Conservation (phyloP, 2,113 vertebrate genomes). For the Periophthalmodon schlosseri region DNA sequence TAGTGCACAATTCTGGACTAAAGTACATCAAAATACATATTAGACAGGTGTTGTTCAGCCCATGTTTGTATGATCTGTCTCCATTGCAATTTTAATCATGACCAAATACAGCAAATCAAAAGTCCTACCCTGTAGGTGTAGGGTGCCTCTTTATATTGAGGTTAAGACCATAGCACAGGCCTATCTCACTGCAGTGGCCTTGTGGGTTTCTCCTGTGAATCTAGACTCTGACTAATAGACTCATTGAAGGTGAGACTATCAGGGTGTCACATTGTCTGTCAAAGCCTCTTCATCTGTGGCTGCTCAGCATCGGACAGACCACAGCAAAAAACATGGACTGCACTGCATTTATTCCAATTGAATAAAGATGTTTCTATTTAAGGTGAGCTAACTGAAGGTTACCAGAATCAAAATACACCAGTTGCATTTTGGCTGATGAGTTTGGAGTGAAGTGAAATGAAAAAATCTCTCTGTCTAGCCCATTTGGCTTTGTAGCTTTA, state of each 20-base stretch:
- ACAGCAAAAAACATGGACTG: background rate
- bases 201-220: constrained; percentile 16
- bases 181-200: background rate
- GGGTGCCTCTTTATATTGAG: background rate
- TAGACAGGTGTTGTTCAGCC: background rate
- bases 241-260: constrained; percentile 40
- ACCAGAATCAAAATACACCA: background rate
- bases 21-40: no score
- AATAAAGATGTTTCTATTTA: constrained; percentile 14
- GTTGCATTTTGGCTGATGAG: background rate
- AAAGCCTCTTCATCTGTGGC: constrained; percentile 19
- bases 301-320: background rate
- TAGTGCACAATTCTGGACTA: no score
- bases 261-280: constrained; percentile 17
- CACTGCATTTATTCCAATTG: constrained; percentile 17
- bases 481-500: background rate
- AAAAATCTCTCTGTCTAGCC: background rate
- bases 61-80: background rate
- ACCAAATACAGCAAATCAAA: background rate
- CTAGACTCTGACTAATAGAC: constrained; percentile 29
- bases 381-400: background rate
- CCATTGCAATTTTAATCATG: background rate
- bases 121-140: background rate
- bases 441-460: constrained; percentile 8
- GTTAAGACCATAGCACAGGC: background rate